Base-by-base conservation (phyloP, 2,888 invertebrate genomes). In the Morpho deidamia region DNA sequence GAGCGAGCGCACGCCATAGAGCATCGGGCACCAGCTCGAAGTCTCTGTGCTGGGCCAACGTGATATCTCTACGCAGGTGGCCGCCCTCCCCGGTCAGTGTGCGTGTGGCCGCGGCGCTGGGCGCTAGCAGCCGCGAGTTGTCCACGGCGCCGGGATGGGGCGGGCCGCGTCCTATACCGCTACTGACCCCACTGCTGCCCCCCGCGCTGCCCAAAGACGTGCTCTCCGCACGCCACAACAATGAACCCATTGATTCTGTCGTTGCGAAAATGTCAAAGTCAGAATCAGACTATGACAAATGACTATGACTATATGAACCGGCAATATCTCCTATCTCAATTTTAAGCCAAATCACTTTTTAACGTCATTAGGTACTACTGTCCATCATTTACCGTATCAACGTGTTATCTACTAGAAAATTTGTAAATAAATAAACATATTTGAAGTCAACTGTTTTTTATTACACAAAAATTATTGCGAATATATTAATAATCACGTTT, bases 71-170 rank as follows among this genome's bases (percentile, higher is more conserved):
- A 61, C 94, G 94, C 58, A 97, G 86, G 69, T 94, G 92, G 0
- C 97, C 97, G 60, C 97, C 97, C 89, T 97, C 97, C 50, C 96
- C 96, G 2, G 97, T 97, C 61, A 97, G 84, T 1, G 95, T 94
- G 8, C 53, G 61, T 1, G 39, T 10, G 10, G 34, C 14, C 14
- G 42, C 44, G 40, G 14, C 81, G 69, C 92, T 91, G 41, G 91
- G 90, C 7, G 92, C 92, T 7, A 95, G 90, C 56, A 97, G 86
- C 48, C 91, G 91, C 56, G 92, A 90, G 82, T 96, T 97, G 75
- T 96, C 95, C 51, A 96, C 94, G 43, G 94, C 93, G 0, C 95
- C 94, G 0, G 95, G 95, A 59, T 86, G 75, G 37, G 62, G 60
- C 94, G 59, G 35, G 57, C 67, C 35, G 66, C 64, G 63, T 5